phyloP scores from a whole-genome alignment of 2,113 vertebrate genomes.

The Podiceps cristatus region DNA sequence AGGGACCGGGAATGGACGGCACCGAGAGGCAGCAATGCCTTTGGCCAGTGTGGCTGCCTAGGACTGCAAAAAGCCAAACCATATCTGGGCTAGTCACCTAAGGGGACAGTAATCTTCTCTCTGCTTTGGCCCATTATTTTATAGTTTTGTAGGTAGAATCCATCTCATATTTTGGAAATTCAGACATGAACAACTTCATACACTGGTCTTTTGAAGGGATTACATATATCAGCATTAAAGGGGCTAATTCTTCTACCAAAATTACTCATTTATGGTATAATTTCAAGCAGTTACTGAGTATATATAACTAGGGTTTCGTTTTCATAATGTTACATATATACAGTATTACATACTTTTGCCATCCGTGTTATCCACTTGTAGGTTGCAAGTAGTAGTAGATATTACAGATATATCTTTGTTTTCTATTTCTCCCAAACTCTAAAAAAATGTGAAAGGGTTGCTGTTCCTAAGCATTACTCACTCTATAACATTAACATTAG shows the following conservation, averaged over 20 bases:
- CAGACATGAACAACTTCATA: background rate
- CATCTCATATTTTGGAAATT: background rate
- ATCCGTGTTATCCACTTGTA: background rate
- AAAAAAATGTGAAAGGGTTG: background rate
- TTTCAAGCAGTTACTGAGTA: background rate
- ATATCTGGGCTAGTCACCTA: rapidly evolving
- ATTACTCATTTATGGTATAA: background rate
- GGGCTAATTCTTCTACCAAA: background rate
- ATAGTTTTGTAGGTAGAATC: background rate
- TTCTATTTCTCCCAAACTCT: background rate
- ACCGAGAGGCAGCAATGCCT: background rate
- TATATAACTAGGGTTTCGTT: background rate
- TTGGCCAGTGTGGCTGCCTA: background rate
- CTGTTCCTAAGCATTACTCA: background rate
- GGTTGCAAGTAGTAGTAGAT: background rate
- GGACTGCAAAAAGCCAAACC: background rate
- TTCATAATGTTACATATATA: background rate
- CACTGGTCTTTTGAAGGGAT: background rate
- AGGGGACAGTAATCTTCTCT: background rate
- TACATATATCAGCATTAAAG: background rate
- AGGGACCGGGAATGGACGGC: background rate
- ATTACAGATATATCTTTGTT: background rate
- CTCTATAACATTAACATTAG: background rate
- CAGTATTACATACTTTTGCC: background rate
- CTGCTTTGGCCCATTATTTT: background rate